Evolutionary conservation across 2,888 invertebrate species (phyloP).

Genomic region (Hanleya hanleyi): DNA sequence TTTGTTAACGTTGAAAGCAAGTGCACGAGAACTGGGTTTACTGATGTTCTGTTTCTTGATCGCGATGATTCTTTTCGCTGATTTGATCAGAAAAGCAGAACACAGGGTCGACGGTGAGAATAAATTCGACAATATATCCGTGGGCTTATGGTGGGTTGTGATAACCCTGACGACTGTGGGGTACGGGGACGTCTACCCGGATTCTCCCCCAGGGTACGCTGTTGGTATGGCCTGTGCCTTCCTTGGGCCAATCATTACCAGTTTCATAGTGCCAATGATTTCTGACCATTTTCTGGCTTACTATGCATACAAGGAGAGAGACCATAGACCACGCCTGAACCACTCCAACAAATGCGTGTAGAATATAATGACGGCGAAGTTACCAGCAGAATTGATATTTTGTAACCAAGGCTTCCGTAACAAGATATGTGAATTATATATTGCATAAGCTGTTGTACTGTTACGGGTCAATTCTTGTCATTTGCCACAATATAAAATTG

Average conservation of each 20-base stretch:
- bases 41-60: background rate
- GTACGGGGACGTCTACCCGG: background rate
- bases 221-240: conserved; percentile 10
- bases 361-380: no score
- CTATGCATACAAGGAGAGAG: conserved; percentile 3
- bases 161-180: conserved; percentile 8
- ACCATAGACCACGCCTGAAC: background rate
- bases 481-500: no score
- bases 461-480: no score
- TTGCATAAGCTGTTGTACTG: no score
- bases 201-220: background rate
- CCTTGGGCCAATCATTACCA: conserved; percentile 3
- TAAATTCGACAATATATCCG: conserved; percentile 1
- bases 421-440: no score
- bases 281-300: conserved; percentile 4
- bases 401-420: no score
- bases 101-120: background rate
- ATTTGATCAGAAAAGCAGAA: conserved; percentile 10
- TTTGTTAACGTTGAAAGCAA: conserved; percentile 5
- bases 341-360: background rate
- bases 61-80: conserved; percentile 11
- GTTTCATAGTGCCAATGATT: conserved; percentile 10
- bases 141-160: conserved; percentile 5
- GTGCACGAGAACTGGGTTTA: background rate
- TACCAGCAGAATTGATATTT: no score